Percentiles rank a stretch among this genome's conserved stretches.
Conservation (phyloP, 2,113 vertebrate genomes). For the Saccopteryx leptura region DNA sequence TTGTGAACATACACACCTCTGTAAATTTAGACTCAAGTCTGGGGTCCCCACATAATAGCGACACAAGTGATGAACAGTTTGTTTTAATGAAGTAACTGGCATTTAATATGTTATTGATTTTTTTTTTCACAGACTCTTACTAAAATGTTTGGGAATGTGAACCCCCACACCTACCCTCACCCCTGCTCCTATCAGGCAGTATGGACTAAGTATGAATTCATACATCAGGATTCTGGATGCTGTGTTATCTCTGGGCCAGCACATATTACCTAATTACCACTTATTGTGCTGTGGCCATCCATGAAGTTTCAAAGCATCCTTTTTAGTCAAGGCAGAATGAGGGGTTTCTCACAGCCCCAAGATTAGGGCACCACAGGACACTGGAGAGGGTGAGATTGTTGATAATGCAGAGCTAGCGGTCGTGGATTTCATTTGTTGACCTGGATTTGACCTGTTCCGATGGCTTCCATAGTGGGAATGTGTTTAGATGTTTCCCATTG, state of each 20-base stretch:
- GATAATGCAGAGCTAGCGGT: background rate
- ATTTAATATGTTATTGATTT: conserved; percentile 80
- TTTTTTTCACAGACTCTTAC: conserved; percentile 69
- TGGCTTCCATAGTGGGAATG: background rate
- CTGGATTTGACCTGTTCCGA: background rate
- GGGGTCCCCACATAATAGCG: conserved; percentile 6
- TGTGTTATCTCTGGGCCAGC: conserved; percentile 66
- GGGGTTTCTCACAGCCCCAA: conserved; percentile 20
- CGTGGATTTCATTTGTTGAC: background rate
- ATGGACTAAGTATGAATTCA: conserved; percentile 71
- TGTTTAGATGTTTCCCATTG: background rate
- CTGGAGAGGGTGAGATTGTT: background rate
- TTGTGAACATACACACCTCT: background rate
- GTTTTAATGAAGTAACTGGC: conserved; percentile 80
- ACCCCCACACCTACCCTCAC: conserved; percentile 56
- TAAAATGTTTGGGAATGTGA: conserved; percentile 79
- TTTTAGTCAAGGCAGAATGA: conserved; percentile 76
- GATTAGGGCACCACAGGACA: background rate
- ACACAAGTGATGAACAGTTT: conserved; percentile 80
- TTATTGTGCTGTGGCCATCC: conserved; percentile 73
- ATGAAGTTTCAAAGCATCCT: conserved; percentile 74
- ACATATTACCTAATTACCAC: conserved; percentile 73
- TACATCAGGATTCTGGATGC: conserved; percentile 61
- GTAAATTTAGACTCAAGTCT: background rate
- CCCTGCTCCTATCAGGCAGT: conserved; percentile 64